phyloP scores from a whole-genome alignment of 2,113 vertebrate species.

The Macheiramphus alcinus region DNA sequence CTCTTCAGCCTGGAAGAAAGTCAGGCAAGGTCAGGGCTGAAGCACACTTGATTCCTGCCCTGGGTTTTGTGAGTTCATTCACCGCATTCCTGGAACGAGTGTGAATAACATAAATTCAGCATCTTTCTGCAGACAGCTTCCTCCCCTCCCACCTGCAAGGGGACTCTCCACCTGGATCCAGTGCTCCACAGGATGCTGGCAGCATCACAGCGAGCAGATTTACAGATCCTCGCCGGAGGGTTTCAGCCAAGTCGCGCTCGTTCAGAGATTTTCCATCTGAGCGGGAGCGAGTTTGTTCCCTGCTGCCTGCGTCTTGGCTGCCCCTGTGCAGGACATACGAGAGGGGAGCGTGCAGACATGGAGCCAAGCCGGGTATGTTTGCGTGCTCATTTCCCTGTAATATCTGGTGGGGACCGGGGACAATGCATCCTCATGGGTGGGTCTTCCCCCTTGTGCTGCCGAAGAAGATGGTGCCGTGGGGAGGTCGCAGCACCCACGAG shows the following conservation, averaged over 20 bases:
- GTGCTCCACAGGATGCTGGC: background rate
- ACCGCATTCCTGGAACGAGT: background rate
- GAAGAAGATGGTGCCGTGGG: accelerated
- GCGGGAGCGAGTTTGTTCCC: background rate
- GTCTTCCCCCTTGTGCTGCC: background rate
- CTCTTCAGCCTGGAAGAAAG: background rate
- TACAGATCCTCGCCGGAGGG: background rate
- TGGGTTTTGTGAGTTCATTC: background rate
- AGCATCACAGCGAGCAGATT: background rate
- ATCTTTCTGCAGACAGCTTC: background rate
- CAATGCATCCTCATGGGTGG: background rate
- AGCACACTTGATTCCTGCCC: background rate
- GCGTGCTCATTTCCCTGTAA: accelerated
- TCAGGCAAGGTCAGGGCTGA: background rate
- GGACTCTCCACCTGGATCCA: background rate
- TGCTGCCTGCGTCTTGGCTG: background rate
- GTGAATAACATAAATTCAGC: background rate
- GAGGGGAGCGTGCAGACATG: accelerated
- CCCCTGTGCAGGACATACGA: accelerated
- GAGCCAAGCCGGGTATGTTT: accelerated
- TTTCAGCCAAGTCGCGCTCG: background rate
- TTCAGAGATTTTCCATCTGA: background rate
- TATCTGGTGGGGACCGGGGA: accelerated
- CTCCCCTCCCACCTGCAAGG: background rate
- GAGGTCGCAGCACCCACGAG: accelerated